phyloP scores from a whole-genome alignment of 2,797 vertebrate genomes.

The Ptychobarbus kaznakovi region DNA sequence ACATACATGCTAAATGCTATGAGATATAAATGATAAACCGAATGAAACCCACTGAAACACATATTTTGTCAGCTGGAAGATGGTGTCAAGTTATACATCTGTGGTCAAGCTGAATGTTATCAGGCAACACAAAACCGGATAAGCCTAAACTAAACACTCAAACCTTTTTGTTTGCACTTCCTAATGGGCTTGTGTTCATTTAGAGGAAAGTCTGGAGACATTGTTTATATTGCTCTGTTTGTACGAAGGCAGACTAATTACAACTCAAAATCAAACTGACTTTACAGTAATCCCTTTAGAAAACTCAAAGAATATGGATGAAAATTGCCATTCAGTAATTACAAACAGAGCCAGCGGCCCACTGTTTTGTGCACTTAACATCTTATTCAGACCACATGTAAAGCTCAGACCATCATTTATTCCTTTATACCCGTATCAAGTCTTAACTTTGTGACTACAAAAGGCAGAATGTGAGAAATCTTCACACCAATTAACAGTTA shows the following conservation, averaged over 20 bases:
- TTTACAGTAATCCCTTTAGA: slow-evolving; percentile 67
- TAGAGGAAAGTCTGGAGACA: slow-evolving; percentile 71
- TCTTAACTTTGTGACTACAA: background rate
- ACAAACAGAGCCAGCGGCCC: slow-evolving; percentile 11
- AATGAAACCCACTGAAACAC: background rate
- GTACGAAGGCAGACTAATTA: slow-evolving; percentile 71
- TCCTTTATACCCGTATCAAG: background rate
- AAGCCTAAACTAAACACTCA: slow-evolving; percentile 73
- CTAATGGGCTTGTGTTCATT: slow-evolving; percentile 65
- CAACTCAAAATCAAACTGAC: slow-evolving; percentile 69
- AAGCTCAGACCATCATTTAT: background rate
- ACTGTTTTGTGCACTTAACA: slow-evolving; percentile 1
- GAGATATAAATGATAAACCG: slow-evolving; percentile 9
- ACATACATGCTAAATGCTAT: background rate
- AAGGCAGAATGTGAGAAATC: background rate
- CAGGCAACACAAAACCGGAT: slow-evolving; percentile 72
- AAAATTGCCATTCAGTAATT: slow-evolving; percentile 15
- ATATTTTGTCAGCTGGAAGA: slow-evolving; percentile 42
- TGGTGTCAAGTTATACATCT: slow-evolving; percentile 63
- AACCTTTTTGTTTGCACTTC: slow-evolving; percentile 69
- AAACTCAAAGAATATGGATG: slow-evolving; percentile 56
- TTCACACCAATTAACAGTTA: background rate
- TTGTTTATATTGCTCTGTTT: slow-evolving; percentile 75
- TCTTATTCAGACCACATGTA: slow-evolving; percentile 1
- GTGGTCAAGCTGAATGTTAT: slow-evolving; percentile 69